Percentiles rank a stretch among this genome's conserved stretches.
Conservation (phyloP, 2,888 invertebrate genomes). For the Cerastoderma edule region DNA sequence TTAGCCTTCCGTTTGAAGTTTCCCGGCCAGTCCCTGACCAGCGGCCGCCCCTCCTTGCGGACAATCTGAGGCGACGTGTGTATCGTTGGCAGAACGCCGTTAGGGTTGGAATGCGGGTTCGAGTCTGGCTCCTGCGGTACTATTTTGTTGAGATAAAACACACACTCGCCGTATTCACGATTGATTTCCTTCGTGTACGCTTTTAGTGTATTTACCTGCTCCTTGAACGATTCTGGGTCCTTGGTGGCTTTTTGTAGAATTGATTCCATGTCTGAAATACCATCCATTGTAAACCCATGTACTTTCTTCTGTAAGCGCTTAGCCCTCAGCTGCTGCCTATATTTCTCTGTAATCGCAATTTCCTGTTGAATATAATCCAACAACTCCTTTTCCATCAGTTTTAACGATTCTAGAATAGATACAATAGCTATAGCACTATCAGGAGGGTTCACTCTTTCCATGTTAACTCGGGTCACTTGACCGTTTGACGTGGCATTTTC, state of each 20-base stretch:
- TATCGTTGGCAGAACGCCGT: background rate
- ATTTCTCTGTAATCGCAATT: slow-evolving; percentile 64
- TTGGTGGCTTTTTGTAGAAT: slow-evolving; percentile 50
- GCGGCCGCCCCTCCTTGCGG: slow-evolving; percentile 25
- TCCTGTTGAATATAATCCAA: slow-evolving; percentile 67
- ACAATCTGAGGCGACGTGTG: slow-evolving; percentile 32
- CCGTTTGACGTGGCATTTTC: slow-evolving; percentile 19
- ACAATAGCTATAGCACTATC: slow-evolving; percentile 59
- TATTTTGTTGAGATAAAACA: slow-evolving; percentile 57
- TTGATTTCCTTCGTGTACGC: slow-evolving; percentile 55
- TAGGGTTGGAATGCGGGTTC: background rate
- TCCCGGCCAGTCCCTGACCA: slow-evolving; percentile 43
- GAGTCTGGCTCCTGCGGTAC: slow-evolving; percentile 22
- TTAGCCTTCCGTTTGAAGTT: slow-evolving; percentile 42
- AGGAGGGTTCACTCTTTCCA: slow-evolving; percentile 35
- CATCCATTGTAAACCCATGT: slow-evolving; percentile 58
- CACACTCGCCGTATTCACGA: slow-evolving; percentile 65
- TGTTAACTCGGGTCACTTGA: slow-evolving; percentile 16
- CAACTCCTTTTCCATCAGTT: slow-evolving; percentile 62
- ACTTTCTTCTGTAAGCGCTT: slow-evolving; percentile 63
- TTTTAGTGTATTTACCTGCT: slow-evolving; percentile 49
- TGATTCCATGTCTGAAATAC: slow-evolving; percentile 55
- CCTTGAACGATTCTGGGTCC: slow-evolving; percentile 33
- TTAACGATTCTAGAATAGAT: slow-evolving; percentile 64
- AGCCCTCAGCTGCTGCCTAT: slow-evolving; percentile 56